These are phyloP conservation scores for Macrotus californicus DNA, from an alignment of 2,113 vertebrate genomes.

Conservation along the genomic window DNA sequence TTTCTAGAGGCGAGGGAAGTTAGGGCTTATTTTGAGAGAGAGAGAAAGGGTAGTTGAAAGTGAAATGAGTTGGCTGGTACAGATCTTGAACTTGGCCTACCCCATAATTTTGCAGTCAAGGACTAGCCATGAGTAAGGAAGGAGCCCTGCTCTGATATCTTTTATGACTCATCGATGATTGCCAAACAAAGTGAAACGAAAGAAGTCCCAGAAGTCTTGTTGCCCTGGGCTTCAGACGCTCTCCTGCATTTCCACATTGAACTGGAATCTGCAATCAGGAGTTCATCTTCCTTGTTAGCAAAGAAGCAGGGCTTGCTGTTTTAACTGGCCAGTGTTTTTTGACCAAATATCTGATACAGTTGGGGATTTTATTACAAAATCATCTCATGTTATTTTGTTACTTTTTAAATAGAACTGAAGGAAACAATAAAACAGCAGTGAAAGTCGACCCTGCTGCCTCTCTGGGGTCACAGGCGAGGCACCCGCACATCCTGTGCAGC, in stretches of 20 bases:
- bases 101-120: not conserved
- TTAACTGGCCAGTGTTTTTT: not conserved
- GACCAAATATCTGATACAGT: not conserved
- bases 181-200: not conserved
- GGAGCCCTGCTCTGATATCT: not conserved
- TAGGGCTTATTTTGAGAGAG: not conserved
- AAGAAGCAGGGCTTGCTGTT: not conserved
- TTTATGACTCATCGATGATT: not conserved
- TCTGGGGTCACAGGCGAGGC: not conserved
- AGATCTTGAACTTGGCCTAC: not conserved
- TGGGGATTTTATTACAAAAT: not conserved
- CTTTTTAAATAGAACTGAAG: conserved; percentile 6
- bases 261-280: not conserved
- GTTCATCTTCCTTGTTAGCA: not conserved
- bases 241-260: not conserved
- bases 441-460: not conserved
- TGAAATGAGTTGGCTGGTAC: not conserved
- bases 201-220: not conserved
- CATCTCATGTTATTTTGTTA: not conserved
- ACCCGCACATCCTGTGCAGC: not conserved
- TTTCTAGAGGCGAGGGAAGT: not conserved
- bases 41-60: not conserved
- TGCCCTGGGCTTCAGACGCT: not conserved
- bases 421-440: not conserved
- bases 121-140: not conserved